phyloP scores from a whole-genome alignment of 2,888 invertebrate genomes.

The Cantharis flavilabris region DNA sequence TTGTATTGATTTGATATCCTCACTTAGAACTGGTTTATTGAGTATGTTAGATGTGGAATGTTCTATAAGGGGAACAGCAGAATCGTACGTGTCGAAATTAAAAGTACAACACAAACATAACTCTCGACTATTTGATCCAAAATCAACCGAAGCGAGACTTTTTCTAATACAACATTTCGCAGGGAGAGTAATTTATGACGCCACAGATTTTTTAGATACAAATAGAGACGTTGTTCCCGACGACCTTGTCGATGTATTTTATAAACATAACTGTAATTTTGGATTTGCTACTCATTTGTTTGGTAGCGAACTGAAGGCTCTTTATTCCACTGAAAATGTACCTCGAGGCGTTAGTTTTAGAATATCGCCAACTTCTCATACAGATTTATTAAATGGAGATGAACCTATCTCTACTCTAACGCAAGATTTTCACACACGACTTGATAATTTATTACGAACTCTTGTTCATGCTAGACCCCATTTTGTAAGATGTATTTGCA shows the following conservation, averaged over 20 bases:
- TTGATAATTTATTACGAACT: conserved; percentile 89
- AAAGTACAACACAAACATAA: conserved; percentile 83
- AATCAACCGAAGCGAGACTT: conserved; percentile 76
- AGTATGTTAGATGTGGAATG: conserved; percentile 93
- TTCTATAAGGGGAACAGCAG: conserved; percentile 79
- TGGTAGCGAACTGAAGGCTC: conserved; percentile 85
- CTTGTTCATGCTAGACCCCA: conserved; percentile 92
- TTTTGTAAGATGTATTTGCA: conserved; percentile 90
- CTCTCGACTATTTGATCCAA: conserved; percentile 78
- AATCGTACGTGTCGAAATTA: conserved; percentile 80
- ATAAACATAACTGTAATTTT: conserved; percentile 90
- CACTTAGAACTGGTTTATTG: conserved; percentile 86
- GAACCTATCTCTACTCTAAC: conserved; percentile 88
- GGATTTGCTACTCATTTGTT: conserved; percentile 98
- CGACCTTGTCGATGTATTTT: conserved; percentile 90
- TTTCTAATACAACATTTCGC: conserved; percentile 93
- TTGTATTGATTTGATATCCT: conserved; percentile 93
- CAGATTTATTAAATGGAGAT: conserved; percentile 80
- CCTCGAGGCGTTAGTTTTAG: conserved; percentile 82
- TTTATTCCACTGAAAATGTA: conserved; percentile 74
- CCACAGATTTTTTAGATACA: conserved; percentile 85
- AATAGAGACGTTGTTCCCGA: conserved; percentile 92
- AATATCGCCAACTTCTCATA: conserved; percentile 87
- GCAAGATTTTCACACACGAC: conserved; percentile 92
- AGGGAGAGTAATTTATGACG: conserved; percentile 85